Base-by-base conservation (phyloP, 2,888 invertebrate species). In the Plebejus anna region DNA sequence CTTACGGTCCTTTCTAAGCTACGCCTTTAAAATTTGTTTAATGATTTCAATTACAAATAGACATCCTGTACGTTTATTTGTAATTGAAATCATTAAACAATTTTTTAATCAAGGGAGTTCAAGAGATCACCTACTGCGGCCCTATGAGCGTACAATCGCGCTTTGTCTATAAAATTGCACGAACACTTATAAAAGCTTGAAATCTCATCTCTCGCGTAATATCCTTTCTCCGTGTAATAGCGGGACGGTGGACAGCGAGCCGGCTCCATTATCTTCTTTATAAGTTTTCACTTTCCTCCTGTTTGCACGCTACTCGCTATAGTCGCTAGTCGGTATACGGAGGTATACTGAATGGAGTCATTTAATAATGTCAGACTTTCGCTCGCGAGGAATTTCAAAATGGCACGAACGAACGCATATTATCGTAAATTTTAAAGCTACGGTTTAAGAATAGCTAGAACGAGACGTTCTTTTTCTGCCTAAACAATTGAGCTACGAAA, bases 151-250 rank as follows among this genome's bases (percentile, higher is more conserved):
- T 36, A 36, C 66, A 42, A n/a, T 42, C 13, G 32, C 28, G 28
- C 73, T 73, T 73, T 72, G 72, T 51, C 32, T 16, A 73, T 73
- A 73, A 47, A 51, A 55, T 55, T 73, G 51, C 73, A 28, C 13
- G 55, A 22, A 16, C 73, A 73, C 32, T 73, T 73, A 28, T 28
- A 73, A 73, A 73, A 51, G 73, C 73, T 73, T 55, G 42, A 73
- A 73, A 73, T 73, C 73, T 73, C 73, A 73, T 73, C 73, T 73
- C 55, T 55, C 55, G 32, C 51, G 73, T 73, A 73, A 72, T 73
- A 55, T 73, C 73, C 55, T 55, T 72, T 55, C 32, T 55, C 55
- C 55, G 28, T 73, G 51, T 51, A 36, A 73, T 55, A 72, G 47
- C 28, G 32, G 51, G 51, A 28, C 28, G 73, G 55, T 73, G 73